A percentile compares a stretch with the other conserved stretches of the same genome.
Evolutionary conservation across 1,140 invertebrate species (phyloP).

Genomic region (Varroa destructor): DNA sequence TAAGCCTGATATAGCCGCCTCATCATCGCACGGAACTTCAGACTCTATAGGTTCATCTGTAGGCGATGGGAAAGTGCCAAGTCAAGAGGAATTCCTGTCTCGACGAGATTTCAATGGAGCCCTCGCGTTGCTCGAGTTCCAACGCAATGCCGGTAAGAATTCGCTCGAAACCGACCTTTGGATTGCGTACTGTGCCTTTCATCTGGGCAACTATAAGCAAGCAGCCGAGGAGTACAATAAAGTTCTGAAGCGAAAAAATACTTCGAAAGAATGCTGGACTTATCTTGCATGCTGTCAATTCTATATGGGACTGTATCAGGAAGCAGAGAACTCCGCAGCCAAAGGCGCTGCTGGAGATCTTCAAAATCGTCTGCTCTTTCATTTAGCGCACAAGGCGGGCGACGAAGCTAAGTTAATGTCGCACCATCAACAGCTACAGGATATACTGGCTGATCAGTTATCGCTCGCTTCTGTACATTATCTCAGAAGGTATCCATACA

Average conservation of each 20-base stretch:
- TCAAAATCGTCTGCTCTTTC: slow-evolving; percentile 69
- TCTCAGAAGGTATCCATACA: slow-evolving; percentile 41
- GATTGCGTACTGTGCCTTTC: slow-evolving; percentile 87
- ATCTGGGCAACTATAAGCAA: slow-evolving; percentile 79
- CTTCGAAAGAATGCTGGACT: slow-evolving; percentile 47
- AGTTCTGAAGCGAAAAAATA: slow-evolving; percentile 39
- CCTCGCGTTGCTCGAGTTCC: slow-evolving; percentile 70
- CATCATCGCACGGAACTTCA: slow-evolving; percentile 22
- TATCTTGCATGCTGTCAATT: slow-evolving; percentile 90
- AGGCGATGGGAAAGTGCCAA: slow-evolving; percentile 47
- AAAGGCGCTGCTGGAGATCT: slow-evolving; percentile 40
- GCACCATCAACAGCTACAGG: slow-evolving; percentile 66
- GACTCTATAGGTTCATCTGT: slow-evolving; percentile 28
- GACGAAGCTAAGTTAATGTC: slow-evolving; percentile 70
- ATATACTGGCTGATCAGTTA: slow-evolving; percentile 83
- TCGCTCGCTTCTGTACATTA: slow-evolving; percentile 93
- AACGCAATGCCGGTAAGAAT: slow-evolving; percentile 46
- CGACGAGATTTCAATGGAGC: slow-evolving; percentile 85
- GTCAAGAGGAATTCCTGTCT: slow-evolving; percentile 76
- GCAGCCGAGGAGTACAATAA: slow-evolving; percentile 53
- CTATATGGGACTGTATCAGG: slow-evolving; percentile 70
- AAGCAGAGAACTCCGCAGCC: slow-evolving; percentile 45
- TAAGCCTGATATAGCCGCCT: slow-evolving; percentile 35
- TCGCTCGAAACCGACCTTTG: slow-evolving; percentile 58
- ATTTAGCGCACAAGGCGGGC: slow-evolving; percentile 80